Conservation (phyloP, 2,113 vertebrate genomes). For the Carassius gibelio region DNA sequence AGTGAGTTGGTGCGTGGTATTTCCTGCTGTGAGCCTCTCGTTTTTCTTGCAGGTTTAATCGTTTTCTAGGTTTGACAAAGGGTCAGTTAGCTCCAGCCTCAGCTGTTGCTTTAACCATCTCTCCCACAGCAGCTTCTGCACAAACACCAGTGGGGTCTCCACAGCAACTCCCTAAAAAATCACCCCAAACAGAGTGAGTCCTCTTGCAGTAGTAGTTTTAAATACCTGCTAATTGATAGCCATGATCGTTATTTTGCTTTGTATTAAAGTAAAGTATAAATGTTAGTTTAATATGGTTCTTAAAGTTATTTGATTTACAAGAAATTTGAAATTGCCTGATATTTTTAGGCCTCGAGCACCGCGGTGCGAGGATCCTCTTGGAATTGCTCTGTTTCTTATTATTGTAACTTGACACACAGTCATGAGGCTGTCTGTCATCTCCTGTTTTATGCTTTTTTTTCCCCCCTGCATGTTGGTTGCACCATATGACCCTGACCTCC, state of each 20-base stretch:
- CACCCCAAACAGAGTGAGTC: constrained; percentile 68
- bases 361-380: too few species aligned
- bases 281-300: not conserved
- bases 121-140: constrained; percentile 42
- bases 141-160: constrained; percentile 58
- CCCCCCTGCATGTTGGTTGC: not conserved
- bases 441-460: not conserved
- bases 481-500: too few species aligned
- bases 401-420: not conserved
- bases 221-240: not conserved
- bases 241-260: not conserved
- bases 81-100: constrained; percentile 65
- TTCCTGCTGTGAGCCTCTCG: constrained; percentile 7
- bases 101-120: constrained; percentile 44
- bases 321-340: not conserved
- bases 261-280: not conserved
- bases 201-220: not conserved
- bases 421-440: not conserved
- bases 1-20: not conserved
- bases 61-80: constrained; percentile 73
- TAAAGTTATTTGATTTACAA: not conserved
- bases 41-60: constrained; percentile 72
- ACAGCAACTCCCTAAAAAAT: constrained; percentile 55
- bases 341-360: not conserved
- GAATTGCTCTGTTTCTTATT: too few species aligned